Base-by-base conservation (phyloP, 2,888 invertebrate genomes). In the Drosophila anomelani region DNA sequence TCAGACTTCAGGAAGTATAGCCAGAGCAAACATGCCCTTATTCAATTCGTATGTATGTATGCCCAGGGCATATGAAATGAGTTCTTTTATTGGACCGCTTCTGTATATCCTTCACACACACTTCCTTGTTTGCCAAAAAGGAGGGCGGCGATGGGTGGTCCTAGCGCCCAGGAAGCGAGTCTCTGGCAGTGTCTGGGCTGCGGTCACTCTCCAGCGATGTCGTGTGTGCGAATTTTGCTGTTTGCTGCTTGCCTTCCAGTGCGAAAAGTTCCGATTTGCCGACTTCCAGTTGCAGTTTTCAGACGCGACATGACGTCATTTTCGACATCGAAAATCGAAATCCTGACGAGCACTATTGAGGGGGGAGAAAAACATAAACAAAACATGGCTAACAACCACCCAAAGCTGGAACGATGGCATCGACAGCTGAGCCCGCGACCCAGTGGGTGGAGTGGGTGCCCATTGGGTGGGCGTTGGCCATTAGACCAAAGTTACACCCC, bases 261-360 rank as follows among this genome's bases (percentile, higher is more conserved):
- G 60, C 62, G 67, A 70, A 81, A 68, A 38, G 12, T 17, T 29
- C 47, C 39, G 47, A 43, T 36, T 13, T 39, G 79, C 81, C 86
- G 84, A 58, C 73, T 85, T 81, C 78, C 79, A 80, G 59, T 62
- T 88, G 88, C 85, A 88, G 39, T 78, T 81, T 67, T 73, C 62
- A 73, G 26, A n/a, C 57, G 68, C 36, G 34, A 53, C 61, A 88
- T 85, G 85, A 85, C 85, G 85, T 88, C 85, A 85, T 67, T 76
- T 80, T 88, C 88, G 86, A 85, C 17, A 26, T 80, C 84, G 85
- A 83, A 82, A 74, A 29, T 79, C 77, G 79, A 83, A 82, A 82
- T 76, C 63, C 60, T 39, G 63, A 6, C 55, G 53, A 29, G 64
- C 69, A 55, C 55, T 56, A 54, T 23, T 23, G 20, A 13, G 51